A percentile compares a stretch with the other conserved stretches of the same genome.
These are phyloP conservation scores for Chymomyza amoena DNA, from an alignment of 2,888 invertebrate species.

Conservation along the genomic window DNA sequence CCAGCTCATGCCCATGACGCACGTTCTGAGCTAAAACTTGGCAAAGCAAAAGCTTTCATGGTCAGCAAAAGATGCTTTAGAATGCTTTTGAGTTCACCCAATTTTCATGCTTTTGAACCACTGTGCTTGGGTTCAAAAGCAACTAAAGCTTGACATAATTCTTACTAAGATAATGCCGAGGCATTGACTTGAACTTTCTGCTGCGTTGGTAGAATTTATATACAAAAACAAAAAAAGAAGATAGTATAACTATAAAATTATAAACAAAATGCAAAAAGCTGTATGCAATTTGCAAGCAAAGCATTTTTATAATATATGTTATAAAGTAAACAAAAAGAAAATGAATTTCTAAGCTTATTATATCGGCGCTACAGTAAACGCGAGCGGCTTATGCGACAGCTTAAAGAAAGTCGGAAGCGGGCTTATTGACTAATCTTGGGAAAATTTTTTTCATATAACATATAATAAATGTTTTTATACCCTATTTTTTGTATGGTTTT, in stretches of 20 bases:
- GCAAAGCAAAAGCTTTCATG: neutral
- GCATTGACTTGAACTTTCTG: constrained; percentile 70
- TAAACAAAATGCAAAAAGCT: constrained; percentile 30
- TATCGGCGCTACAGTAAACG: constrained; percentile 21
- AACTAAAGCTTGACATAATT: constrained; percentile 52
- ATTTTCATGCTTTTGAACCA: constrained; percentile 38
- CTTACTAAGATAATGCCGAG: constrained; percentile 34
- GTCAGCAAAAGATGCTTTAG: neutral
- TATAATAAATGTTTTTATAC: no score
- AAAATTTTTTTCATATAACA: no score
- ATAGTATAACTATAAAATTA: constrained; percentile 66
- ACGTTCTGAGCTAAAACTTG: neutral
- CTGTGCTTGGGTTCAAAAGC: constrained; percentile 33
- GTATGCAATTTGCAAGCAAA: constrained; percentile 29
- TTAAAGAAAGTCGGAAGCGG: no score
- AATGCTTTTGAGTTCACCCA: neutral
- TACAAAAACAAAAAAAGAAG: constrained; percentile 75
- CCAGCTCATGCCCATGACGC: neutral
- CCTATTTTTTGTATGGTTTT: no score
- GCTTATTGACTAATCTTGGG: no score
- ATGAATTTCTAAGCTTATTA: constrained; percentile 1
- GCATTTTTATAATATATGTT: constrained; percentile 42
- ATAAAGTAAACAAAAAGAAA: constrained; percentile 22
- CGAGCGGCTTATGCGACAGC: neutral
- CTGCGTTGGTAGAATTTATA: constrained; percentile 75